A percentile compares a stretch with the other conserved stretches of the same genome.
These are phyloP conservation scores for Exephanes ischioxanthus DNA, from an alignment of 2,888 invertebrate genomes.

Conservation along the genomic window DNA sequence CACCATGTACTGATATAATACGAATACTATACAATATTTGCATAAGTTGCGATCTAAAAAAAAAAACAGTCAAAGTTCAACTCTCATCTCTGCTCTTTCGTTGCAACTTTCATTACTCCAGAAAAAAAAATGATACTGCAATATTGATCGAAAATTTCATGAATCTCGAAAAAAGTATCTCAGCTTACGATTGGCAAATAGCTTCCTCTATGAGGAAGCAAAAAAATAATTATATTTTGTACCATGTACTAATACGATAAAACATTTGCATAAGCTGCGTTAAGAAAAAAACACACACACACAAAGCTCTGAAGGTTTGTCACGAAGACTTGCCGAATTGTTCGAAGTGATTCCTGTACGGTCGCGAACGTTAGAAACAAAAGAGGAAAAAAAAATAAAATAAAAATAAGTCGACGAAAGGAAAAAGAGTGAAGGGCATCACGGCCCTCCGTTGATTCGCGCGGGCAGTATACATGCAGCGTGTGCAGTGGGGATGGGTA, in stretches of 20 bases:
- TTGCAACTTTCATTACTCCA: no score
- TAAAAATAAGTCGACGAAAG: neutral
- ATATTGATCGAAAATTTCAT: neutral
- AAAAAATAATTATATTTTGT: neutral
- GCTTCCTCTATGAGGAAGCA: no score
- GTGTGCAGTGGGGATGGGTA: conserved; percentile 58
- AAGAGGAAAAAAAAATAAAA: neutral
- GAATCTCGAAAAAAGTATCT: neutral
- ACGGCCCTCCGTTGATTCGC: conserved; percentile 17
- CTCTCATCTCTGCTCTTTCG: no score
- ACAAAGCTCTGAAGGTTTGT: neutral
- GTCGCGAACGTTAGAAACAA: neutral
- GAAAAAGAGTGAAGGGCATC: conserved; percentile 33
- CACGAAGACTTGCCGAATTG: neutral
- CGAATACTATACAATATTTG: neutral
- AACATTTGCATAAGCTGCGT: neutral
- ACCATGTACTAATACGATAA: neutral
- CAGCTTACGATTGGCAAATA: neutral
- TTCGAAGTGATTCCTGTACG: neutral
- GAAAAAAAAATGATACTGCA: no score
- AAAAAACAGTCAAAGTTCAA: no score
- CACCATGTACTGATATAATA: neutral
- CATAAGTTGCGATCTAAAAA: no score
- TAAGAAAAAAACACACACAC: neutral
- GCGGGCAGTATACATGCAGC: conserved; percentile 5